phyloP scores from a whole-genome alignment of 1,140 invertebrate species.

The Papilio xuthus region DNA sequence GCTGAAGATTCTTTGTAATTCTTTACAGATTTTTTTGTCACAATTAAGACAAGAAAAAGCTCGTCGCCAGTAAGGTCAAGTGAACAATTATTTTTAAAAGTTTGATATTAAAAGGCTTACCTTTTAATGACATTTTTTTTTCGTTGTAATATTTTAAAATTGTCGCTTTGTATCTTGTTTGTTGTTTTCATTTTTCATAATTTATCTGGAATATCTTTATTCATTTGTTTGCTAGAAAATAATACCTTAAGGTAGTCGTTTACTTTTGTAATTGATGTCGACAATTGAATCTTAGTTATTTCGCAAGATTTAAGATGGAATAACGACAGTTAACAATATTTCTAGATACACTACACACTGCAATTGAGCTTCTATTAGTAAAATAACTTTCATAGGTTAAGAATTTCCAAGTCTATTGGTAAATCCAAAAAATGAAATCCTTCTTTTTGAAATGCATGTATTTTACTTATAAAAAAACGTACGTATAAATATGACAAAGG shows the following conservation, averaged over 20 bases:
- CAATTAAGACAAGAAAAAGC: conserved; percentile 21
- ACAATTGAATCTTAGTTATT: no score
- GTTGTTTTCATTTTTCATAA: background rate
- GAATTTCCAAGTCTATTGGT: no score
- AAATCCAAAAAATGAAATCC: no score
- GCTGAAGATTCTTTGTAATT: conserved; percentile 4
- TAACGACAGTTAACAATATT: no score
- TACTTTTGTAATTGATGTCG: no score
- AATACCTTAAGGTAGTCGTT: no score
- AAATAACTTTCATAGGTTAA: no score
- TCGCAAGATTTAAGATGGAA: no score
- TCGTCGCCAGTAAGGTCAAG: conserved; percentile 10
- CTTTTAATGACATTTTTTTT: background rate
- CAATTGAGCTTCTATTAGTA: no score
- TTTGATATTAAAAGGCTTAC: background rate
- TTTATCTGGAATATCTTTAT: background rate
- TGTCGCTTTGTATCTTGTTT: background rate
- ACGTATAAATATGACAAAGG: background rate
- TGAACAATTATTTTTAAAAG: conserved; percentile 21
- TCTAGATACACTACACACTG: no score
- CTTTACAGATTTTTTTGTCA: background rate
- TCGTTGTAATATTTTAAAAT: background rate
- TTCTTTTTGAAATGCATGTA: no score
- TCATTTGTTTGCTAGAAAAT: background rate
- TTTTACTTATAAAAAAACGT: no score